phyloP scores from a whole-genome alignment of 2,797 vertebrate species.

The Danio aesculapii region DNA sequence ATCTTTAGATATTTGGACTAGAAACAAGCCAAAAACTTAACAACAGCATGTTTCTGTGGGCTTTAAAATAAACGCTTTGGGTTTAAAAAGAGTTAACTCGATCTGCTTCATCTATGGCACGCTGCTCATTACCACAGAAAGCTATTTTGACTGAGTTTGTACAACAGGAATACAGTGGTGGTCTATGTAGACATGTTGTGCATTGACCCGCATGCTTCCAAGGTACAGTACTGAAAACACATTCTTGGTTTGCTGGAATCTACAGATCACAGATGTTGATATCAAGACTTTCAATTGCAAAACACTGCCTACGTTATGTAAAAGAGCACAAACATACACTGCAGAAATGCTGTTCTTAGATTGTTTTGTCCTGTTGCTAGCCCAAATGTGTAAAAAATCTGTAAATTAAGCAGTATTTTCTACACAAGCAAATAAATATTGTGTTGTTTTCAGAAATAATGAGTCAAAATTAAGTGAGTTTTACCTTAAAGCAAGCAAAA shows the following conservation, averaged over 20 bases:
- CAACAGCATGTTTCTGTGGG: slow-evolving; percentile 1
- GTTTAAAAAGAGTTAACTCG: background rate
- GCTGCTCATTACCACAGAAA: background rate
- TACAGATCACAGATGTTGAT: background rate
- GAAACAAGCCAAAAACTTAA: too few relatives aligned
- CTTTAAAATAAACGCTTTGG: background rate
- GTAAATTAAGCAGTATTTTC: too few relatives aligned
- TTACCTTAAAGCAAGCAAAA: too few relatives aligned
- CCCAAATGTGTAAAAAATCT: too few relatives aligned
- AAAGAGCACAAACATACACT: too few relatives aligned
- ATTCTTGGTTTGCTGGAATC: background rate
- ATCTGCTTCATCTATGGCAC: background rate
- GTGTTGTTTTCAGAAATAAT: too few relatives aligned
- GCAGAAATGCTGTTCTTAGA: too few relatives aligned
- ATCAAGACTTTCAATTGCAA: background rate
- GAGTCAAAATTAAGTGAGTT: too few relatives aligned
- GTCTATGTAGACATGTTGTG: background rate
- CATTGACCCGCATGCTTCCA: background rate
- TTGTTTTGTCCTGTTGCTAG: too few relatives aligned
- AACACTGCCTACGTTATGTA: too few relatives aligned
- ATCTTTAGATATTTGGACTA: too few relatives aligned
- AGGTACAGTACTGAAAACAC: background rate
- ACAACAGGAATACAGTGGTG: background rate
- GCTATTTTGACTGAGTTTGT: slow-evolving; percentile 15
- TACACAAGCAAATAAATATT: too few relatives aligned